phyloP scores from a whole-genome alignment of 1,140 invertebrate species.

The Temnothorax longispinosus region DNA sequence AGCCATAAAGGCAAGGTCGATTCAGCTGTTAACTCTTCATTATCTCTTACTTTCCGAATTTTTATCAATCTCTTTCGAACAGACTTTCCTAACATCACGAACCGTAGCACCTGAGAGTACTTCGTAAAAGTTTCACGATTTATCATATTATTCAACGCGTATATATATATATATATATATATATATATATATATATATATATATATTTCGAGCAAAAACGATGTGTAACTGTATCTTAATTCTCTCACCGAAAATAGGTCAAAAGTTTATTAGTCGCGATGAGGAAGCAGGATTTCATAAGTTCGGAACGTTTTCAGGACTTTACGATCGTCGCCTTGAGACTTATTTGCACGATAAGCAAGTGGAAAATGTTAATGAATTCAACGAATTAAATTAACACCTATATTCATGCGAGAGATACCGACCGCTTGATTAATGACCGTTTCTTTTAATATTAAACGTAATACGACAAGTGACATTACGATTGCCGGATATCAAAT shows the following conservation, averaged over 20 bases:
- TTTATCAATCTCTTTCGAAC: background rate
- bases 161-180: background rate
- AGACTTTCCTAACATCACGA: background rate
- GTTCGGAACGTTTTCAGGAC: constrained; percentile 13
- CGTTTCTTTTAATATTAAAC: constrained; percentile 1
- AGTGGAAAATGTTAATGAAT: constrained; percentile 51
- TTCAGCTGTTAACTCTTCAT: constrained; percentile 26
- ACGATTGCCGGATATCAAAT: background rate
- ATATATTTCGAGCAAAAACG: background rate
- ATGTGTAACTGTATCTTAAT: constrained; percentile 1
- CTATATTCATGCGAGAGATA: background rate
- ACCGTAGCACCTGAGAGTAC: background rate
- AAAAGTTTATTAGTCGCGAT: constrained; percentile 68
- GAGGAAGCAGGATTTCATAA: constrained; percentile 24
- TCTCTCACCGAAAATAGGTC: constrained; percentile 66
- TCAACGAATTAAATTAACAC: constrained; percentile 48
- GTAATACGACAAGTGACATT: constrained; percentile 32
- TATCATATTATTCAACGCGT: background rate
- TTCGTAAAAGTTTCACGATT: background rate
- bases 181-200: background rate
- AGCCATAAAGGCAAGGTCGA: background rate
- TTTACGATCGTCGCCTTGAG: constrained; percentile 55
- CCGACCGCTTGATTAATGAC: constrained; percentile 11
- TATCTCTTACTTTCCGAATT: constrained; percentile 1
- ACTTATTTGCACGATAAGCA: constrained; percentile 12